Conservation (phyloP, 2,797 vertebrate species). For the Pipistrellus pygmaeus region DNA sequence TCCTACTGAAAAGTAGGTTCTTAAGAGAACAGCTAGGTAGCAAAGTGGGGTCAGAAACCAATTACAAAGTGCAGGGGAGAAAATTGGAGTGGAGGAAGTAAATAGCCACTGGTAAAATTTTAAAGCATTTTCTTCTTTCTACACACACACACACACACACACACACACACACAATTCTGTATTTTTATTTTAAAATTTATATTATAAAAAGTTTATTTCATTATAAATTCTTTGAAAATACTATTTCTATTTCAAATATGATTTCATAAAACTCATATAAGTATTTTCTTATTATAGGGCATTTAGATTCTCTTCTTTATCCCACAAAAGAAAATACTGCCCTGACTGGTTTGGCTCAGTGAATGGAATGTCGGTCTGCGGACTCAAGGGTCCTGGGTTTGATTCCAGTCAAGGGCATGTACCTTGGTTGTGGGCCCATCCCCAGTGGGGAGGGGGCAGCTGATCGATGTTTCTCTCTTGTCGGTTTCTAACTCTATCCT, state of each 20-base stretch:
- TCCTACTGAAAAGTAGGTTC: neutral
- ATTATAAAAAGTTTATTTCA: neutral
- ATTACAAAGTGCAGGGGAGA: neutral
- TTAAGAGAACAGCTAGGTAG: neutral
- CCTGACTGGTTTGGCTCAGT: no score
- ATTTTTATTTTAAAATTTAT: neutral
- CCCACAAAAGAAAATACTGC: neutral
- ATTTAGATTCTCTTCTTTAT: neutral
- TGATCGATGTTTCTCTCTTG: no score
- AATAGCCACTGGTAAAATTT: neutral
- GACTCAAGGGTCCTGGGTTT: no score
- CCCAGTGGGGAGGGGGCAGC: no score
- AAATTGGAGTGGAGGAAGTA: neutral
- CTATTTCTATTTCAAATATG: neutral
- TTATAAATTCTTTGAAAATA: conserved; percentile 7
- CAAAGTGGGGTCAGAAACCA: neutral
- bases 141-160: no score
- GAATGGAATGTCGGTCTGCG: no score
- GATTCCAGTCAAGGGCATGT: no score
- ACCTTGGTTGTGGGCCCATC: no score
- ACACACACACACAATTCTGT: neutral
- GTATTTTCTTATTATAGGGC: neutral
- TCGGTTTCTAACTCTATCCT: no score
- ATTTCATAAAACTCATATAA: neutral
- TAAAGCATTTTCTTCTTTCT: neutral